These are phyloP conservation scores for Cerceris rybyensis DNA, from an alignment of 2,888 invertebrate species.

Conservation along the genomic window DNA sequence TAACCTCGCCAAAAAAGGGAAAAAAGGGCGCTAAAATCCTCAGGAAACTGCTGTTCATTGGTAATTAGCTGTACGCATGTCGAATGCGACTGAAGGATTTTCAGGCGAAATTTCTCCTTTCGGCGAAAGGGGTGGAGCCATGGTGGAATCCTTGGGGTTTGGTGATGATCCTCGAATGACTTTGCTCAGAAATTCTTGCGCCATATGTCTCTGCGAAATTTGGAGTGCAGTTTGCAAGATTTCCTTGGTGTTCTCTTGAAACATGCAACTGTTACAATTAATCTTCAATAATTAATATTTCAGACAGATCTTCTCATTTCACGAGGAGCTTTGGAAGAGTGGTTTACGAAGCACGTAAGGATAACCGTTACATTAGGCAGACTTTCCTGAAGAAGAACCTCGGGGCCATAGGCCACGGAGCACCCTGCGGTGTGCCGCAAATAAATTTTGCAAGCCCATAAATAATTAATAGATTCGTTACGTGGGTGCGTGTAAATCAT, in stretches of 20 bases:
- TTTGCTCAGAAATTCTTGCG: conserved; percentile 47
- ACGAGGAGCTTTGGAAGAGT: not conserved
- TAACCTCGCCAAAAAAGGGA: conserved; percentile 42
- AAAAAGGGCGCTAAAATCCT: conserved; percentile 47
- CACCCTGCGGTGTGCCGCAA: conserved; percentile 71
- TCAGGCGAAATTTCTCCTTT: conserved; percentile 26
- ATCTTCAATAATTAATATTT: conserved; percentile 1
- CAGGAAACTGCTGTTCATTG: conserved; percentile 41
- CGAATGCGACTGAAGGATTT: conserved; percentile 58
- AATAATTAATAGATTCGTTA: conserved; percentile 80
- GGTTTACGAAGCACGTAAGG: conserved; percentile 22
- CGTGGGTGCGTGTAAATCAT: conserved; percentile 76
- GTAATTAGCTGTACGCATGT: conserved; percentile 54
- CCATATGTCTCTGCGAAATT: conserved; percentile 65
- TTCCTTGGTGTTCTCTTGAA: conserved; percentile 16
- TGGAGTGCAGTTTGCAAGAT: not conserved
- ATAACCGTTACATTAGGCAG: conserved; percentile 41
- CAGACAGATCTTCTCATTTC: conserved; percentile 7
- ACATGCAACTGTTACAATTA: no score
- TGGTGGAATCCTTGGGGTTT: conserved; percentile 13
- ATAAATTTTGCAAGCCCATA: conserved; percentile 77
- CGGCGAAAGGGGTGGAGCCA: conserved; percentile 64
- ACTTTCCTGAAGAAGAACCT: conserved; percentile 38
- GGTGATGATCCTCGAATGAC: conserved; percentile 57
- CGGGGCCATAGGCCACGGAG: conserved; percentile 62